Evolutionary conservation across 1,140 invertebrate species (phyloP).

Genomic region (Drosophila ohnishii): DNA sequence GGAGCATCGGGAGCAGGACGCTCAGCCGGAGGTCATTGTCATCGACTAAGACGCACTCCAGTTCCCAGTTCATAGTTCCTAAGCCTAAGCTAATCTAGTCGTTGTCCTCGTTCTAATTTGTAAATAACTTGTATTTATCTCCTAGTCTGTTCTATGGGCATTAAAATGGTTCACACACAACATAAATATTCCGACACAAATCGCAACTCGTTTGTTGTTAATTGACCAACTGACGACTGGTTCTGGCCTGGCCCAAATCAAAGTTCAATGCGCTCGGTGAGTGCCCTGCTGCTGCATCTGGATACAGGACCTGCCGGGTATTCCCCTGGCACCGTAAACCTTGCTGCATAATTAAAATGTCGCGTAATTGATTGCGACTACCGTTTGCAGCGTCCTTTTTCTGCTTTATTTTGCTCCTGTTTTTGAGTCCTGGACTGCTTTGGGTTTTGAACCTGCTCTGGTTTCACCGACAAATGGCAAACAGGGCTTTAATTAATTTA

Average conservation of each 20-base stretch:
- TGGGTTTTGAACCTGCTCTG: slow-evolving; percentile 11
- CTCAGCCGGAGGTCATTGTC: slow-evolving; percentile 24
- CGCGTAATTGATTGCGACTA: slow-evolving; percentile 39
- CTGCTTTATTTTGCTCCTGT: slow-evolving; percentile 5
- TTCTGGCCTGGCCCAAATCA: slow-evolving; percentile 30
- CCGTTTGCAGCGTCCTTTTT: neutral
- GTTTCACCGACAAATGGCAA: neutral
- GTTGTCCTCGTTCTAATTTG: slow-evolving; percentile 36
- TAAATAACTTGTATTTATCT: slow-evolving; percentile 24
- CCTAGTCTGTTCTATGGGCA: slow-evolving; percentile 23
- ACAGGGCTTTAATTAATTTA: neutral
- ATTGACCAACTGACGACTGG: slow-evolving; percentile 26
- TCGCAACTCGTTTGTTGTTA: neutral
- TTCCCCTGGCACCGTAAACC: slow-evolving; percentile 38
- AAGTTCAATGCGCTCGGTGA: slow-evolving; percentile 64
- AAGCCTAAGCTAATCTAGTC: slow-evolving; percentile 25
- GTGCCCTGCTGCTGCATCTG: slow-evolving; percentile 30
- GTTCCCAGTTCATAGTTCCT: neutral
- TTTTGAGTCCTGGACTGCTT: neutral
- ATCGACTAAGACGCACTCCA: slow-evolving; percentile 26
- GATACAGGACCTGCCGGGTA: neutral
- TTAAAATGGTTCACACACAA: slow-evolving; percentile 23
- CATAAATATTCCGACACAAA: slow-evolving; percentile 11
- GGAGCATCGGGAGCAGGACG: neutral
- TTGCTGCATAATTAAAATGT: slow-evolving; percentile 67